Evolutionary conservation across 2,113 vertebrate species (phyloP).

Genomic region (Gymnarchus niloticus): DNA sequence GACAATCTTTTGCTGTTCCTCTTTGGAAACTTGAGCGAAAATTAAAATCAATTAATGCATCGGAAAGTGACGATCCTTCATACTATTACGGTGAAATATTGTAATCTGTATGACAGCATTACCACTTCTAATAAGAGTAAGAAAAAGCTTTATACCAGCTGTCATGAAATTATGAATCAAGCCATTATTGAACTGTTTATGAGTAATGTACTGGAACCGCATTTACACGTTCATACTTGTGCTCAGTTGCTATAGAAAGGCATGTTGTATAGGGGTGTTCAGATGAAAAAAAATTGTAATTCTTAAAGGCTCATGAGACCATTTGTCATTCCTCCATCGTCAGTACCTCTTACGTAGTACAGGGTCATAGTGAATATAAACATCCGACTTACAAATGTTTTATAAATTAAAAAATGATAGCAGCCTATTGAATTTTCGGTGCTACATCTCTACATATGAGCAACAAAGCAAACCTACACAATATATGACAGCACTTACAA

Average conservation of each 20-base stretch:
- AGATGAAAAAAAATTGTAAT: neutral
- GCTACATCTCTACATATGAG: neutral
- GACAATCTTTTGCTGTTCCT: neutral
- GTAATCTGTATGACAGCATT: neutral
- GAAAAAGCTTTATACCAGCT: neutral
- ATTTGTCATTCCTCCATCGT: neutral
- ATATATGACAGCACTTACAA: neutral
- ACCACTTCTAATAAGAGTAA: neutral
- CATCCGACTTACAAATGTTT: neutral
- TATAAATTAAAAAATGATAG: too few species aligned
- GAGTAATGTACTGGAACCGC: neutral
- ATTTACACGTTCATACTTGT: neutral
- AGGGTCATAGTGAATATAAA: neutral
- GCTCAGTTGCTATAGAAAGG: neutral
- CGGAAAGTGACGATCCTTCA: neutral
- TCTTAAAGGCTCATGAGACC: neutral
- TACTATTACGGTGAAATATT: neutral
- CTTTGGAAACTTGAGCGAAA: neutral
- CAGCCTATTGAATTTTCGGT: too few species aligned
- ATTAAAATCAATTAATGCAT: constrained; percentile 1
- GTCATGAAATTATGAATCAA: neutral
- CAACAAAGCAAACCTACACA: neutral
- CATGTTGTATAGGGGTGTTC: neutral
- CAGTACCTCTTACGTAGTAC: neutral
- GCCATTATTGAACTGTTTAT: neutral